phyloP scores from a whole-genome alignment of 1,140 invertebrate genomes.

The Pemphigus obesinymphae region DNA sequence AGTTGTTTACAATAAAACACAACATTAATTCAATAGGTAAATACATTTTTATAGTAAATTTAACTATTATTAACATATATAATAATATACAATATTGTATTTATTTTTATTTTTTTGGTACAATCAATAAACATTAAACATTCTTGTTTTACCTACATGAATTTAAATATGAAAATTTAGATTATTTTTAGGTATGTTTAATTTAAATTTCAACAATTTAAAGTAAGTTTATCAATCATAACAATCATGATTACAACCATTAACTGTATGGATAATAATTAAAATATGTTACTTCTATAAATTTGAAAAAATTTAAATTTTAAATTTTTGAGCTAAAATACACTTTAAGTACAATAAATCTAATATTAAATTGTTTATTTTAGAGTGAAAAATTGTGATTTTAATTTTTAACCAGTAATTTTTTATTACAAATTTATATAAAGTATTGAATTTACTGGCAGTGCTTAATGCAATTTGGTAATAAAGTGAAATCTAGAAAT shows the following conservation, averaged over 20 bases:
- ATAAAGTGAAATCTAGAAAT: background rate
- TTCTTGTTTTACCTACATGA: background rate
- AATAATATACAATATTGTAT: background rate
- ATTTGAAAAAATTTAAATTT: background rate
- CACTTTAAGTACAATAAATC: slow-evolving; percentile 21
- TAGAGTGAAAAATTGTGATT: background rate
- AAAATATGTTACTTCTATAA: background rate
- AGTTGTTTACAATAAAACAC: background rate
- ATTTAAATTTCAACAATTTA: background rate
- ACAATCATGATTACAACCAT: background rate
- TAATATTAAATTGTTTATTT: background rate
- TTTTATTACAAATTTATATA: background rate
- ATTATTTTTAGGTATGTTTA: background rate
- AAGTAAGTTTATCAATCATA: too few species aligned
- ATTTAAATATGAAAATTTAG: background rate
- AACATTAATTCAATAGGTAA: background rate
- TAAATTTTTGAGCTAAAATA: slow-evolving; percentile 15
- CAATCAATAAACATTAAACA: background rate
- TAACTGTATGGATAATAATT: background rate
- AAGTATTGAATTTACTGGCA: background rate
- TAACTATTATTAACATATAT: too few species aligned
- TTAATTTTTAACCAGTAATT: background rate
- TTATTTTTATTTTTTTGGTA: background rate
- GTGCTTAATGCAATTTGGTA: background rate
- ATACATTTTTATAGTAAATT: background rate